These are phyloP conservation scores for Ibidorhyncha struthersii DNA, from an alignment of 2,113 vertebrate genomes.

Conservation along the genomic window DNA sequence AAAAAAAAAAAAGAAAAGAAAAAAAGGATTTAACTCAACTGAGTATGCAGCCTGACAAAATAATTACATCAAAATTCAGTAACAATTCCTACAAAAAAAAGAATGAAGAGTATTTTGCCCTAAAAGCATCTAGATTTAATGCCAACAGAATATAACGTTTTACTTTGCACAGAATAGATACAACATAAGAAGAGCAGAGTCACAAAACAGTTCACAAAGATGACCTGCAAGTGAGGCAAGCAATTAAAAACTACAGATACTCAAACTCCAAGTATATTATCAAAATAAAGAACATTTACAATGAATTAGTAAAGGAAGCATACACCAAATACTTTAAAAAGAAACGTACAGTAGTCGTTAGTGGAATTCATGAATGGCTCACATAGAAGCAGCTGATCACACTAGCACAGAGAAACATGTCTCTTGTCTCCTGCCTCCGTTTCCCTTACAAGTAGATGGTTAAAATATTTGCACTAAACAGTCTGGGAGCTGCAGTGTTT, in stretches of 20 bases:
- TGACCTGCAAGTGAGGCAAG: not conserved
- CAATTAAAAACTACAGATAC: not conserved
- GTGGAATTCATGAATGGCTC: not conserved
- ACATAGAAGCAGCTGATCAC: not conserved
- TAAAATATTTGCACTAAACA: not conserved
- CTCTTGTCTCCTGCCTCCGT: not conserved
- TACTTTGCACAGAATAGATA: not conserved
- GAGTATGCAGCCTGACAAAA: not conserved
- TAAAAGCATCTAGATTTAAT: not conserved
- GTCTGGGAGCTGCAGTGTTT: not conserved
- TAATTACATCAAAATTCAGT: not conserved
- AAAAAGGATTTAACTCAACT: not conserved
- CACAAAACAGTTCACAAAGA: not conserved
- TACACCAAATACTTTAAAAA: not conserved
- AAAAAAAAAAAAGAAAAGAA: fast-evolving
- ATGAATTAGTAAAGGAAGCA: not conserved
- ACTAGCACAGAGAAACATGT: not conserved
- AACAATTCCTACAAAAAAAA: not conserved
- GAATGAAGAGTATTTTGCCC: not conserved
- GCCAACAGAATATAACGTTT: fast-evolving
- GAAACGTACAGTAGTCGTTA: not conserved
- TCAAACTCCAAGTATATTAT: not conserved
- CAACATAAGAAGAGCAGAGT: not conserved
- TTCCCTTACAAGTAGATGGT: not conserved
- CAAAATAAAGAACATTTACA: not conserved